Base-by-base conservation (phyloP, 2,888 invertebrate species). In the Cheilosia variabilis region DNA sequence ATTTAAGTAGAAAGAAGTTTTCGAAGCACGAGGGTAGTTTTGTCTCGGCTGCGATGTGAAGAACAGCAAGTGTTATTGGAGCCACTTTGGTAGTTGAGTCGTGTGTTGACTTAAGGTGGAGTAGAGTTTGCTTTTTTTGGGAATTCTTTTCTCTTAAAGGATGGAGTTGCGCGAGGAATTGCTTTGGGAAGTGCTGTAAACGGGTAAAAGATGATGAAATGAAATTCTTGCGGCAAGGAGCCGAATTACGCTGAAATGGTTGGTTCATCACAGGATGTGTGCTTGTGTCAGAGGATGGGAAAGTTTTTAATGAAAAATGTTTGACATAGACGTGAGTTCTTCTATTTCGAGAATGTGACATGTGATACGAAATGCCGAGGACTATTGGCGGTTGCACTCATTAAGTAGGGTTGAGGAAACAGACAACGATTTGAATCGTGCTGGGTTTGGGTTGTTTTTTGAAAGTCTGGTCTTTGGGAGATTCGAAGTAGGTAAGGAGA, bases 151-250 rank as follows among this genome's bases (percentile, higher is more conserved):
- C 19, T 50, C 22, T 22, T 4, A 5, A 45, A 15, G 15, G 15
- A 45, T 58, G 47, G 77, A 53, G 78, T 57, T 78, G 34, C 52
- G 34, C 55, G 47, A 47, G 69, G 53, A 78, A 80, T 66, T 84
- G 69, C 69, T 78, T 77, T 69, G n/a, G 55, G 58, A 73, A 78
- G 78, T 76, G 80, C 66, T 76, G 73, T 86, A 72, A 86, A 81
- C 76, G 76, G 55, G 73, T 63, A 69, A 81, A 86, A 71, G 86
- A 86, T 86, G 86, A 86, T 86, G 57, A 79, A 84, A 84, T 75
- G 58, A 81, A 86, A 86, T 81, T 86, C 76, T 47, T 86, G 81
- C 57, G 76, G 80, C 71, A 65, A 22, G 65, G 31, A 71, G 47
- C 34, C 45, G 17, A 57, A 68, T 65, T 27, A 66, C 53, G 55